A percentile compares a stretch with the other conserved stretches of the same genome.
Conservation (phyloP, 2,797 vertebrate genomes). For the Melopsittacus undulatus region DNA sequence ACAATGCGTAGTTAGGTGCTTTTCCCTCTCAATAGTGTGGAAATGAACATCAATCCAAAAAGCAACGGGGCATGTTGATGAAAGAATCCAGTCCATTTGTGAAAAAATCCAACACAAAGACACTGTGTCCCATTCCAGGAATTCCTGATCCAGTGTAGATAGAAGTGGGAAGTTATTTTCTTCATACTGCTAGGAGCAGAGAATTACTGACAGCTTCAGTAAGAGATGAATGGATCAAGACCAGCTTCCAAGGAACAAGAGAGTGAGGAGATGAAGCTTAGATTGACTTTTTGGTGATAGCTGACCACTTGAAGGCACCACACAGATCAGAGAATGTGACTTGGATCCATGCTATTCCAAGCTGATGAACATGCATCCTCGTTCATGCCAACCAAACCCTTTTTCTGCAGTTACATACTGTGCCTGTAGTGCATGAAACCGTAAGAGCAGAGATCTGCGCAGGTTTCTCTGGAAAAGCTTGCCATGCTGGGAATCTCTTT, state of each 20-base stretch:
- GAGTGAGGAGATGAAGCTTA: not conserved
- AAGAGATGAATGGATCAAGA: not conserved
- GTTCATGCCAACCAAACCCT: not conserved
- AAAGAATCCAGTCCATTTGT: not conserved
- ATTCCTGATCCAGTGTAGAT: not conserved
- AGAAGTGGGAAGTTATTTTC: not conserved
- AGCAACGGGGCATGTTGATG: not conserved
- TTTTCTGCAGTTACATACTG: not conserved
- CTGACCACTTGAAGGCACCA: not conserved
- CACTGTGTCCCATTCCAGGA: not conserved
- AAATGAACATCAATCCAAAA: slow-evolving; percentile 16
- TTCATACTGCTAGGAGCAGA: not conserved
- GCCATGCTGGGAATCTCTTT: not conserved
- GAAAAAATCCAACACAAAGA: not conserved
- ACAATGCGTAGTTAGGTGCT: not conserved
- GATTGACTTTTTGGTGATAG: not conserved
- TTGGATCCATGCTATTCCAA: not conserved
- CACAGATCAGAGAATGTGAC: not conserved
- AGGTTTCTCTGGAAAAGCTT: not conserved
- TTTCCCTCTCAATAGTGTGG: not conserved
- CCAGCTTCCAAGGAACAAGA: not conserved
- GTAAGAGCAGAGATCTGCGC: not conserved
- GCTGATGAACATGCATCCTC: rapidly evolving
- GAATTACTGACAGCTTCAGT: not conserved
- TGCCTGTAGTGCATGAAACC: not conserved